These are phyloP conservation scores for Nebria ingens DNA, from an alignment of 1,140 invertebrate genomes.

Conservation along the genomic window DNA sequence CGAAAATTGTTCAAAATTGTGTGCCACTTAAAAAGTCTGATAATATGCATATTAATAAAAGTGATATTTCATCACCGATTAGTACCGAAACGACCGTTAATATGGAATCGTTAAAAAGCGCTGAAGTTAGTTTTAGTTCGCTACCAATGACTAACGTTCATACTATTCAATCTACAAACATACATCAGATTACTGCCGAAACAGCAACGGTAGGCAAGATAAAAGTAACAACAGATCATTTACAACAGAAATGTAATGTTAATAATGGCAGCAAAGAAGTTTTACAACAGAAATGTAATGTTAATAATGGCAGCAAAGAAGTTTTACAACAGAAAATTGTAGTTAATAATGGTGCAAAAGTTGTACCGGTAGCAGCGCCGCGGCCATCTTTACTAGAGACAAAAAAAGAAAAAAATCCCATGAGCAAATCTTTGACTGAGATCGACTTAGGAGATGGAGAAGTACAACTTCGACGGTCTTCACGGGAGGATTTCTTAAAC, in stretches of 20 bases:
- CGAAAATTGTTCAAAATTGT: not conserved
- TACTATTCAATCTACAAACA: not conserved
- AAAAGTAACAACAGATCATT: conserved; percentile 17
- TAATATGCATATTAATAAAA: conserved; percentile 6
- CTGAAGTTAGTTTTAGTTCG: not conserved
- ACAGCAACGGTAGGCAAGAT: conserved; percentile 19
- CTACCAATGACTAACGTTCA: conserved; percentile 12
- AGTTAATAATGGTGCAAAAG: not conserved
- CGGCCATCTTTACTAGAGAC: conserved; percentile 13
- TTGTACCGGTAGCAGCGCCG: conserved; percentile 23
- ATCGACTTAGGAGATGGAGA: conserved; percentile 18
- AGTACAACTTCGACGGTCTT: conserved; percentile 21
- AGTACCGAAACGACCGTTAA: conserved; percentile 15
- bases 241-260: conserved; percentile 14
- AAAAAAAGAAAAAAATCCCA: not conserved
- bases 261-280: conserved; percentile 19
- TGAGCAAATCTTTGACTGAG: conserved; percentile 20
- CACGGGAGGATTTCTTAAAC: conserved; percentile 16
- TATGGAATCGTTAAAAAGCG: conserved; percentile 43
- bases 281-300: conserved; percentile 17
- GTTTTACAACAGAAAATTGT: conserved; percentile 4
- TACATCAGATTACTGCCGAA: conserved; percentile 16
- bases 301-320: conserved; percentile 3
- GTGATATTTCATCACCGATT: conserved; percentile 3
- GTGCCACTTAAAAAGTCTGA: conserved; percentile 9